phyloP scores from a whole-genome alignment of 1,140 invertebrate genomes.

The Lordiphosa collinella region DNA sequence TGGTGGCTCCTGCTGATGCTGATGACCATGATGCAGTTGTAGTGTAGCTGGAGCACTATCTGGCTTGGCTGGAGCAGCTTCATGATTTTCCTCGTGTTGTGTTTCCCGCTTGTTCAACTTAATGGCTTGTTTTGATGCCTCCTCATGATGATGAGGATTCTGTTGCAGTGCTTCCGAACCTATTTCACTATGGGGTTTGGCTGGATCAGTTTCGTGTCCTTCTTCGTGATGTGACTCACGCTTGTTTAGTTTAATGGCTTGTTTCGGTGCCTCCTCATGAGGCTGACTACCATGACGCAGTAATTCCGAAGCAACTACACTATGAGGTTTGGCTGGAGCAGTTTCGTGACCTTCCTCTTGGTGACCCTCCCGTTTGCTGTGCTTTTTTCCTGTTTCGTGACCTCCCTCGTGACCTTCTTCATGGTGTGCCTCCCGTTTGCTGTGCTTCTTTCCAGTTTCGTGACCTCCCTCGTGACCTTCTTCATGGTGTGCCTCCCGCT shows the following conservation, averaged over 20 bases:
- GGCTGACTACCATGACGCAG: conserved; percentile 1
- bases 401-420: conserved; percentile 1
- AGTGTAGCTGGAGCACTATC: too few relatives aligned
- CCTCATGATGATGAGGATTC: background rate
- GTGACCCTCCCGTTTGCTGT: background rate
- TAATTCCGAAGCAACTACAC: background rate
- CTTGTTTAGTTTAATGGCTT: background rate
- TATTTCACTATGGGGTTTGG: background rate
- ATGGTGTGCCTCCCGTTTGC: conserved; percentile 19
- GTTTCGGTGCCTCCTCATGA: background rate
- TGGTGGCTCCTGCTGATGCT: too few relatives aligned
- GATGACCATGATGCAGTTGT: too few relatives aligned
- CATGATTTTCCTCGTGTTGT: background rate
- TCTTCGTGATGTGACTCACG: conserved; percentile 13
- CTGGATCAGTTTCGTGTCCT: background rate
- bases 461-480: background rate
- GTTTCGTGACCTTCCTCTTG: conserved; percentile 7
- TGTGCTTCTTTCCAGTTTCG: background rate
- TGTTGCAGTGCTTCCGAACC: background rate
- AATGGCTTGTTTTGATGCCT: background rate
- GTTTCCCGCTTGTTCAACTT: background rate
- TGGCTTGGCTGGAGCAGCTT: background rate
- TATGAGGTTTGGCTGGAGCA: background rate
- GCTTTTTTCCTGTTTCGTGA: too few relatives aligned
- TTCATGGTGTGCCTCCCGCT: background rate